Percentiles rank a stretch among this genome's conserved stretches.
These are phyloP conservation scores for Monomorium pharaonis DNA, from an alignment of 1,140 invertebrate genomes.

Conservation along the genomic window DNA sequence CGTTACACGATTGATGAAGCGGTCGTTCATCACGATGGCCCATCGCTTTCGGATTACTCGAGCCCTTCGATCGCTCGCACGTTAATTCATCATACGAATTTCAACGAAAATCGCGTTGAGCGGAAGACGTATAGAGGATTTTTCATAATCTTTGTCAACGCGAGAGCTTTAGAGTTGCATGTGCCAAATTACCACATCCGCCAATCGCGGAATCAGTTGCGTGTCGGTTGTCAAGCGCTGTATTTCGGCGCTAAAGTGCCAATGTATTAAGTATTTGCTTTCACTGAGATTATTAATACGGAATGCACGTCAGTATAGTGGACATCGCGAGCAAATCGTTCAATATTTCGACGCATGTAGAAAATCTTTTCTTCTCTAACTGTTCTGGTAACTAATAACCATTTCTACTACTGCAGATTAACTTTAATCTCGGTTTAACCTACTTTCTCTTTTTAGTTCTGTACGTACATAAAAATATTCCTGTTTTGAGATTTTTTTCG, in stretches of 20 bases:
- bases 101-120: slow-evolving; percentile 21
- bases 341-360: neutral
- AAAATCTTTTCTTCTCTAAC: neutral
- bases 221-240: neutral
- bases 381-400: neutral
- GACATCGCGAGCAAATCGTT: neutral
- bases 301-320: neutral
- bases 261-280: slow-evolving; percentile 13
- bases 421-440: too few species aligned
- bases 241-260: neutral
- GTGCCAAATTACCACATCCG: slow-evolving; percentile 26
- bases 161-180: neutral
- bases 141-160: neutral
- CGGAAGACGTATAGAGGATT: neutral
- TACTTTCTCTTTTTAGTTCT: too few species aligned
- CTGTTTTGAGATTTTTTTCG: too few species aligned
- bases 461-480: too few species aligned
- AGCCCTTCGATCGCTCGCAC: neutral
- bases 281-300: slow-evolving; percentile 11
- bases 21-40: neutral
- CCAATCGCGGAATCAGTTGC: neutral
- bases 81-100: slow-evolving; percentile 14
- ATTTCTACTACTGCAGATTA: too few species aligned
- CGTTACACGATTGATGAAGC: neutral
- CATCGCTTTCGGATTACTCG: neutral